These are phyloP conservation scores for Theodoxus fluviatilis DNA, from an alignment of 2,888 invertebrate genomes.

Conservation along the genomic window DNA sequence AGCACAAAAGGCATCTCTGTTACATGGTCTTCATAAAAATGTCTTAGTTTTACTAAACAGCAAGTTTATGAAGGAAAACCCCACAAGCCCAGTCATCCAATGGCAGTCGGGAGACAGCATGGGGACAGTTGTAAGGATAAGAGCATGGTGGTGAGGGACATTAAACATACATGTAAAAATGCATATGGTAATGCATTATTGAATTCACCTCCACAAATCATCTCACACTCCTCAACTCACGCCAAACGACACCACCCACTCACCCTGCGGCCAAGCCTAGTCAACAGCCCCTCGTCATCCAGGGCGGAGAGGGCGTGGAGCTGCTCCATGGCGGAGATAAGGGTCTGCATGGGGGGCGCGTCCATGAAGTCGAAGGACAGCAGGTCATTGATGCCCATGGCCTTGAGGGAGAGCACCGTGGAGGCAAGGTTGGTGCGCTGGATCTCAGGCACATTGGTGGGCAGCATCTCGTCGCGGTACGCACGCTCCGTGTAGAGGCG, in stretches of 20 bases:
- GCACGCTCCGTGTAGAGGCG: slow-evolving; percentile 93
- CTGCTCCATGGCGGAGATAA: slow-evolving; percentile 97
- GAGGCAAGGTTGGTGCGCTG: slow-evolving; percentile 97
- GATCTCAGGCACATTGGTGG: slow-evolving; percentile 86
- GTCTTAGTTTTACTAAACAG: too few relatives aligned
- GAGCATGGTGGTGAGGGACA: too few relatives aligned
- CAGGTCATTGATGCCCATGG: slow-evolving; percentile 99
- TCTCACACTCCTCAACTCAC: too few relatives aligned
- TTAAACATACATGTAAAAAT: too few relatives aligned
- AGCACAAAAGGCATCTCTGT: too few relatives aligned
- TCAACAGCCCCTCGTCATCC: slow-evolving; percentile 77
- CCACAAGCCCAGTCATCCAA: too few relatives aligned
- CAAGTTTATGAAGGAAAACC: too few relatives aligned
- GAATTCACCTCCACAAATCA: too few relatives aligned
- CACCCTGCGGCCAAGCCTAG: slow-evolving; percentile 72
- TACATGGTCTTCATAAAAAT: too few relatives aligned
- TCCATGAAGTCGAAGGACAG: slow-evolving; percentile 99
- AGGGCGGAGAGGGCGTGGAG: slow-evolving; percentile 95
- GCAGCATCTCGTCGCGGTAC: slow-evolving; percentile 96
- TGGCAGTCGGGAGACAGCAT: too few relatives aligned
- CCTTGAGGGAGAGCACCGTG: slow-evolving; percentile 93
- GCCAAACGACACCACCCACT: slow-evolving; percentile 29
- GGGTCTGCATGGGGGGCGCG: slow-evolving; percentile 95
- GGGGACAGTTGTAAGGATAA: too few relatives aligned
- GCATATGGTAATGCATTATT: too few relatives aligned